A percentile compares a stretch with the other conserved stretches of the same genome.
Evolutionary conservation across 2,888 invertebrate species (phyloP).

Genomic region (Steromphala cineraria): DNA sequence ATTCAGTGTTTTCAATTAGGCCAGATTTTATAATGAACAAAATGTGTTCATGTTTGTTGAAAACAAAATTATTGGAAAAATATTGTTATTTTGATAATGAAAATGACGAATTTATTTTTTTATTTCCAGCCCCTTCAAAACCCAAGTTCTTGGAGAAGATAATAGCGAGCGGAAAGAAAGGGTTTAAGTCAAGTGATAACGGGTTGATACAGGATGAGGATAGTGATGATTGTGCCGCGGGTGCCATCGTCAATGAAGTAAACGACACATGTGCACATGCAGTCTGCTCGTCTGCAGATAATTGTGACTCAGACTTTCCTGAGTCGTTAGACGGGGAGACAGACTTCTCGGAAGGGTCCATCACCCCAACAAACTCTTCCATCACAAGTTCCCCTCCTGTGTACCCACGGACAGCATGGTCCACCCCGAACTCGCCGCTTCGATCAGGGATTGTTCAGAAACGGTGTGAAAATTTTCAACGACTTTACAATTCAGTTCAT

Average conservation of each 20-base stretch:
- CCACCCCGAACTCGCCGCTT: constrained; percentile 58
- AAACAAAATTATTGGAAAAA: constrained; percentile 2
- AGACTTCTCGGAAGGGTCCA: constrained; percentile 5
- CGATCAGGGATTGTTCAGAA: constrained; percentile 58
- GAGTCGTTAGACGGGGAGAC: constrained; percentile 18
- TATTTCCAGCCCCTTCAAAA: constrained; percentile 61
- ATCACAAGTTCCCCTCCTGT: constrained; percentile 1
- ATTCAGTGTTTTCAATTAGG: not conserved
- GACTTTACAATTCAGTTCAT: constrained; percentile 36
- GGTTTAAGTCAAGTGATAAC: not conserved
- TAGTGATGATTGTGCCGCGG: constrained; percentile 22
- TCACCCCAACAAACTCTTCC: constrained; percentile 15
- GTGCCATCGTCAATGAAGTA: constrained; percentile 35
- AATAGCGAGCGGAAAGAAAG: constrained; percentile 44
- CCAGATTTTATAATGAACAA: not conserved
- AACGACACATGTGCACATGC: constrained; percentile 27
- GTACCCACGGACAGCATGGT: constrained; percentile 34
- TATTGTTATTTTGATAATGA: not conserved
- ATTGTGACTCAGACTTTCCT: constrained; percentile 33
- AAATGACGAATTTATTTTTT: constrained; percentile 25
- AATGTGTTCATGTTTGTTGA: constrained; percentile 14
- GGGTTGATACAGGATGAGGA: constrained; percentile 24
- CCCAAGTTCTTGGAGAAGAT: constrained; percentile 66
- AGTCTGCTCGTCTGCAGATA: constrained; percentile 28
- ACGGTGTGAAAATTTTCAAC: constrained; percentile 52